These are phyloP conservation scores for Wasmannia auropunctata DNA, from an alignment of 1,140 invertebrate species.

Conservation along the genomic window DNA sequence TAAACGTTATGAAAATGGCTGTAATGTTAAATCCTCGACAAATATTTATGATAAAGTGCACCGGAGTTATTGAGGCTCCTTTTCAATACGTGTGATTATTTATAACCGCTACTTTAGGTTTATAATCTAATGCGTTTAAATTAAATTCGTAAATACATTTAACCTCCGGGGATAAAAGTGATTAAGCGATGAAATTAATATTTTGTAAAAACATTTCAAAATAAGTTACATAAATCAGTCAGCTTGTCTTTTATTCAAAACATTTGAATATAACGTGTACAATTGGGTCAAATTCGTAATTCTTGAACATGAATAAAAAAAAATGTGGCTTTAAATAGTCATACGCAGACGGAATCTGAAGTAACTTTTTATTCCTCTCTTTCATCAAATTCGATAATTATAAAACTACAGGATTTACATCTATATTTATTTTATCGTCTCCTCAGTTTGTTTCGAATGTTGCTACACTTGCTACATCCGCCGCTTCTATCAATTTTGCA, in stretches of 20 bases:
- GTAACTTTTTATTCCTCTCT: background rate
- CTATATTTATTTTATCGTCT: background rate
- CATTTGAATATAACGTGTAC: background rate
- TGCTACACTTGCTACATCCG: background rate
- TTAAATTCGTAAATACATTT: conserved; percentile 12
- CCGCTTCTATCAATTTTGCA: background rate
- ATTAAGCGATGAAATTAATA: background rate
- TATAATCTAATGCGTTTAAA: background rate
- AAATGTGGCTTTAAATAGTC: conserved; percentile 2
- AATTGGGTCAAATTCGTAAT: background rate
- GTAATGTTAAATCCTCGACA: conserved; percentile 20
- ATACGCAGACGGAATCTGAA: background rate
- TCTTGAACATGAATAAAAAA: background rate
- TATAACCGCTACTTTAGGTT: background rate
- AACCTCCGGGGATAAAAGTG: background rate
- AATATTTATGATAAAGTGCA: conserved; percentile 29
- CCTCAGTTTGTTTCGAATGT: background rate
- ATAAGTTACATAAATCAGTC: background rate
- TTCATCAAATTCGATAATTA: background rate
- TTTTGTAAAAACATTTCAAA: background rate
- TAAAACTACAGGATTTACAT: conserved; percentile 6
- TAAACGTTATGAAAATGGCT: conserved; percentile 16
- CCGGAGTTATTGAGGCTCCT: background rate
- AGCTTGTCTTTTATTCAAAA: background rate
- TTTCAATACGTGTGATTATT: background rate